Conservation (phyloP, 2,888 invertebrate genomes). For the Brachypalpus laphriformis region DNA sequence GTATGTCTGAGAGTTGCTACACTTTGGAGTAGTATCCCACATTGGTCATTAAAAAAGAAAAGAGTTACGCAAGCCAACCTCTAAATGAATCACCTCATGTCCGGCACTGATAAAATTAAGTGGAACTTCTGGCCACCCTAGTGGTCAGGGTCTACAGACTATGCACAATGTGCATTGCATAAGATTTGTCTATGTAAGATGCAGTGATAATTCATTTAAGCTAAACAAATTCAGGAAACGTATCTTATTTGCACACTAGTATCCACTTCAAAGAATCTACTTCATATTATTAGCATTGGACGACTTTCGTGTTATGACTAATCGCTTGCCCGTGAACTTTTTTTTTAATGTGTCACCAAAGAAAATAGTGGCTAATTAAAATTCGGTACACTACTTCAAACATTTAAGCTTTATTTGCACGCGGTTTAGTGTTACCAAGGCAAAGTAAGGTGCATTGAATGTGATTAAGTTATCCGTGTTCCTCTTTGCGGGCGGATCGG, state of each 20-base stretch:
- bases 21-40: background rate
- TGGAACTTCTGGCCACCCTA: background rate
- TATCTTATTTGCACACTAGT: background rate
- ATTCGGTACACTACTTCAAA: slow-evolving; percentile 45
- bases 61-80: background rate
- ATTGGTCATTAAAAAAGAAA: background rate
- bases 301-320: slow-evolving; percentile 2
- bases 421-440: slow-evolving; percentile 9
- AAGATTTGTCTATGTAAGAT: background rate
- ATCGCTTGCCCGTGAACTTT: slow-evolving; percentile 4
- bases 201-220: background rate
- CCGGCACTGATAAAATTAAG: slow-evolving; percentile 4
- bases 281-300: background rate
- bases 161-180: background rate
- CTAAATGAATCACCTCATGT: background rate
- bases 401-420: slow-evolving; percentile 35
- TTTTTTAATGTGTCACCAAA: slow-evolving; percentile 6
- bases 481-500: slow-evolving; percentile 24
- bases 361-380: slow-evolving; percentile 22
- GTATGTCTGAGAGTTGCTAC: slow-evolving; percentile 2
- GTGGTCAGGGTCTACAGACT: background rate
- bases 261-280: background rate
- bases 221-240: background rate
- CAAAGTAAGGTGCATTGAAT: slow-evolving; percentile 54
- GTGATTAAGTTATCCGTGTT: slow-evolving; percentile 26